Conservation (phyloP, 2,113 vertebrate species). For the Lophura nycthemera region DNA sequence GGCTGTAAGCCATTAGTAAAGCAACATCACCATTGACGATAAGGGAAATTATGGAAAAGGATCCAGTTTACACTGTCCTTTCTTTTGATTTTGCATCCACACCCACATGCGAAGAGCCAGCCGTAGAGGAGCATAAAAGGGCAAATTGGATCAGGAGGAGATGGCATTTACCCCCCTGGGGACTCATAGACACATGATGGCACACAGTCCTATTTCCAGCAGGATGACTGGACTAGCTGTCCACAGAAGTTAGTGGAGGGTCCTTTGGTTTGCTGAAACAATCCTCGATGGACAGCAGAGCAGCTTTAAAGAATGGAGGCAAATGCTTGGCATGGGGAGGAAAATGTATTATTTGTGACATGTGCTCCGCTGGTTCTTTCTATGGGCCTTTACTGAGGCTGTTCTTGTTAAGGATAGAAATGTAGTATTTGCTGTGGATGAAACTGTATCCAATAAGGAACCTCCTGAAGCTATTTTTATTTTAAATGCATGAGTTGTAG, state of each 20-base stretch:
- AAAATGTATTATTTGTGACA: background rate
- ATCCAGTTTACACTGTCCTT: background rate
- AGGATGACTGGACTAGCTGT: background rate
- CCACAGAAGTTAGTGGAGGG: accelerated
- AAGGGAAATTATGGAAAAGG: background rate
- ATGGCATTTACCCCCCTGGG: background rate
- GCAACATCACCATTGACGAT: background rate
- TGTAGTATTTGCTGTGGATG: background rate
- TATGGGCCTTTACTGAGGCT: background rate
- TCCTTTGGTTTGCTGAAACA: background rate
- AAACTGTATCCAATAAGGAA: background rate
- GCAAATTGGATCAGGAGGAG: accelerated
- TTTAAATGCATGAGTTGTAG: background rate
- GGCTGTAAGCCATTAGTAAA: background rate
- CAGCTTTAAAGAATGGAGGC: background rate
- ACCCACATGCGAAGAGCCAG: background rate
- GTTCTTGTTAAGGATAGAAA: background rate
- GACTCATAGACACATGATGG: accelerated
- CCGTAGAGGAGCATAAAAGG: background rate
- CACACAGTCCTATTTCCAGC: background rate
- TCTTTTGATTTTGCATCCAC: background rate
- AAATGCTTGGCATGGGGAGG: background rate
- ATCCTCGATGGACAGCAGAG: background rate
- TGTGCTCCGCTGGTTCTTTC: background rate
- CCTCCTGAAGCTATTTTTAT: background rate